These are phyloP conservation scores for Molanna angustata DNA, from an alignment of 2,888 invertebrate genomes.

Conservation along the genomic window DNA sequence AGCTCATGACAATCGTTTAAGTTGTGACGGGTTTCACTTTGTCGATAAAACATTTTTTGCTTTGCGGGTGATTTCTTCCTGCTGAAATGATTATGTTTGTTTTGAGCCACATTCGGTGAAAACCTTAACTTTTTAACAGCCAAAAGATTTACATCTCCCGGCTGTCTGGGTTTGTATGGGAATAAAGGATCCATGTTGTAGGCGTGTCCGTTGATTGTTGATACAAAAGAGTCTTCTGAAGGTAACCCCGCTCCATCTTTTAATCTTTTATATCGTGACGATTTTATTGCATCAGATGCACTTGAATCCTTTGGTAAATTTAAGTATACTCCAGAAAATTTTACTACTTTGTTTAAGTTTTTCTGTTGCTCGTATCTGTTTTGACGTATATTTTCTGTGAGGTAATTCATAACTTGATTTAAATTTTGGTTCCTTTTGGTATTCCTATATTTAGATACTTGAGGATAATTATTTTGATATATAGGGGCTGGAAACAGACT, in stretches of 20 bases:
- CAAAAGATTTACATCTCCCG: conserved; percentile 70
- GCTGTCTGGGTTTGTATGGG: conserved; percentile 68
- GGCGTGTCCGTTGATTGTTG: conserved; percentile 32
- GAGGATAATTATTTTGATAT: not conserved
- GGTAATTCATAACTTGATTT: conserved; percentile 36
- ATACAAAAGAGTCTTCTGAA: too few species aligned
- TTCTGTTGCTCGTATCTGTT: conserved; percentile 34
- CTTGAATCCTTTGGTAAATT: too few species aligned
- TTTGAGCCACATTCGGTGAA: conserved; percentile 39
- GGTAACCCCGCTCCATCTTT: too few species aligned
- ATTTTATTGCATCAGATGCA: too few species aligned
- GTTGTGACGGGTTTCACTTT: too few species aligned
- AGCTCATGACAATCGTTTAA: not conserved
- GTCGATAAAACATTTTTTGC: not conserved
- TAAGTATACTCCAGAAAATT: conserved; percentile 44
- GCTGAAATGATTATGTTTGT: not conserved
- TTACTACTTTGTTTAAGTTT: conserved; percentile 39
- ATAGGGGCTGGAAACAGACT: too few species aligned
- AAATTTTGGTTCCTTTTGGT: not conserved
- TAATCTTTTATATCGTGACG: too few species aligned
- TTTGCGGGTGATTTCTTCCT: not conserved
- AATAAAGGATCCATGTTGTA: conserved; percentile 62
- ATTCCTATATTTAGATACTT: not conserved
- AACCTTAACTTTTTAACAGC: conserved; percentile 55
- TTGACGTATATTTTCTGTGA: conserved; percentile 32